Conservation (phyloP, 2,888 invertebrate species). For the Zhuqinia jingwanae region DNA sequence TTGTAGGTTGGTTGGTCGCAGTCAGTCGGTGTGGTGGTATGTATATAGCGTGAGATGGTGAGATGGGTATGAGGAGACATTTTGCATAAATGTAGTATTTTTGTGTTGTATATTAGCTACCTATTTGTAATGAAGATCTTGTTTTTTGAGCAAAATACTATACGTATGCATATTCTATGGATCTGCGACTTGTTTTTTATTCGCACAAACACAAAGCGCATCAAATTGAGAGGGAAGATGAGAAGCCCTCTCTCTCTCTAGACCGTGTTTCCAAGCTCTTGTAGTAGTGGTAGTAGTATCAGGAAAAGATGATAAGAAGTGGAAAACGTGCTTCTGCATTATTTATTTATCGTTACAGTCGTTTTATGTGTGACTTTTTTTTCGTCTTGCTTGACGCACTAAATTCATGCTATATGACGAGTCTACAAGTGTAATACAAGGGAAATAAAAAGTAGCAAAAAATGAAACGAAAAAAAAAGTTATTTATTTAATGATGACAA, state of each 20-base stretch:
- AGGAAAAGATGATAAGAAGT: neutral
- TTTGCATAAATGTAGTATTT: no score
- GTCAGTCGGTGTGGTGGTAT: no score
- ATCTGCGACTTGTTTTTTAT: neutral
- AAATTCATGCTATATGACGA: neutral
- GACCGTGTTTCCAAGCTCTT: no score
- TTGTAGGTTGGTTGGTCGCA: no score
- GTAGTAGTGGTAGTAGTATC: neutral
- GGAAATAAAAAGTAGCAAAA: constrained; percentile 5
- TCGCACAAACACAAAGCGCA: neutral
- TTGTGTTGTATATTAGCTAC: no score
- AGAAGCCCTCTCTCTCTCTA: no score
- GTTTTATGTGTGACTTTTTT: neutral
- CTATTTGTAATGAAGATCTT: no score
- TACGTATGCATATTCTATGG: no score
- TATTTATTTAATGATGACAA: constrained; percentile 17
- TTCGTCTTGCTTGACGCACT: neutral
- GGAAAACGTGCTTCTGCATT: constrained; percentile 28
- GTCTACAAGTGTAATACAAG: neutral
- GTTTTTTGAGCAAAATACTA: no score
- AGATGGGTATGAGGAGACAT: no score
- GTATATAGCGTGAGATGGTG: no score
- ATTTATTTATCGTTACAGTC: neutral
- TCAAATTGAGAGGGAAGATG: neutral
- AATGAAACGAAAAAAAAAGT: no score